phyloP scores from a whole-genome alignment of 2,888 invertebrate genomes.

The Ornithoptera priamus region DNA sequence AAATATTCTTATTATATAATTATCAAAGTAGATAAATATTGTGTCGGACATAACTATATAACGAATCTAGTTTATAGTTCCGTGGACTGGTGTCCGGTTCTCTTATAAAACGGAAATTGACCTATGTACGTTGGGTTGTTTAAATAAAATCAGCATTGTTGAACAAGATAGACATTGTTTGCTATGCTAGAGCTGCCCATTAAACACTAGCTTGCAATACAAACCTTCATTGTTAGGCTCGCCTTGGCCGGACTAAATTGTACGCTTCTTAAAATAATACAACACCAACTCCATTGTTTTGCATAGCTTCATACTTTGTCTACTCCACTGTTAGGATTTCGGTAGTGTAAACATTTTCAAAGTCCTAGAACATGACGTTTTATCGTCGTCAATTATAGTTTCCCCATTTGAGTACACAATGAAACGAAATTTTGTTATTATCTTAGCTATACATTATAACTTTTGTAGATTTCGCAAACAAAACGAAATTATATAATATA shows the following conservation, averaged over 20 bases:
- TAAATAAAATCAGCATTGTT: background rate
- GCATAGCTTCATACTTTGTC: background rate
- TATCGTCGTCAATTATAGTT: too few relatives aligned
- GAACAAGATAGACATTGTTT: background rate
- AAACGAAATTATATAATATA: too few relatives aligned
- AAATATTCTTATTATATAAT: too few relatives aligned
- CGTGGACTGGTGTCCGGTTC: background rate
- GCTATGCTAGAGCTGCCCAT: background rate
- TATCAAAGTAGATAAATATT: too few relatives aligned
- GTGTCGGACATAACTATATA: background rate
- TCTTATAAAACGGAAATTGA: background rate
- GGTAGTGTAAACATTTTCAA: conserved; percentile 1
- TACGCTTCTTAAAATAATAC: background rate
- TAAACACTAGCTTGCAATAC: background rate
- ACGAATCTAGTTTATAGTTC: background rate
- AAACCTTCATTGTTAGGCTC: background rate
- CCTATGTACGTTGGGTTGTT: background rate
- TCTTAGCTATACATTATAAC: background rate
- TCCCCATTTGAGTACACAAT: background rate
- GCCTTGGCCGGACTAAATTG: background rate
- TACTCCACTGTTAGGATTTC: background rate
- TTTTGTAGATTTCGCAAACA: background rate
- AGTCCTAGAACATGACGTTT: background rate
- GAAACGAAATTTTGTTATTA: background rate
- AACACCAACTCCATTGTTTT: background rate